Evolutionary conservation across 2,888 invertebrate genomes (phyloP).

Genomic region (Plagiodera versicolora): DNA sequence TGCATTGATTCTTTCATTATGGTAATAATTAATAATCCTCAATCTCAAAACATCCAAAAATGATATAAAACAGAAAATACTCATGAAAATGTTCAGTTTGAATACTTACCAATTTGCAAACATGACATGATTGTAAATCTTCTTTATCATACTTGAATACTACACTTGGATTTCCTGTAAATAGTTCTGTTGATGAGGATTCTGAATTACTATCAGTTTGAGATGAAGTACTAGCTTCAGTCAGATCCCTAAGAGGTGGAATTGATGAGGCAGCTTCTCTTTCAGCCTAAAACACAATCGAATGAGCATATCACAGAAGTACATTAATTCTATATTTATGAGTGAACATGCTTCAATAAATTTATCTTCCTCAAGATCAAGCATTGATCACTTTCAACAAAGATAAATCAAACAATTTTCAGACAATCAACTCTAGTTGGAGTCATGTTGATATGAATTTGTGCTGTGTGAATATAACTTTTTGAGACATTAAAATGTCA

Average conservation of each 20-base stretch:
- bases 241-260: constrained; percentile 44
- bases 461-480: no score
- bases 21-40: no score
- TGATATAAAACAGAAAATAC: background rate
- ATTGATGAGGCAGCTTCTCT: constrained; percentile 60
- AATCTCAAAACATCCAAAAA: no score
- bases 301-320: constrained; percentile 3
- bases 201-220: constrained; percentile 27
- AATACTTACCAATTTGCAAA: constrained; percentile 54
- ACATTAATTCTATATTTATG: no score
- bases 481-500: background rate
- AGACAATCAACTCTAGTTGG: no score
- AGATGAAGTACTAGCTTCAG: constrained; percentile 48
- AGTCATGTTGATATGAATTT: no score
- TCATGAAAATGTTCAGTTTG: background rate
- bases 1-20: no score
- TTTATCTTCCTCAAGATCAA: no score
- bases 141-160: constrained; percentile 41
- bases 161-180: constrained; percentile 27
- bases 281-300: constrained; percentile 55
- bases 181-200: constrained; percentile 22
- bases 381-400: no score
- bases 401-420: no score
- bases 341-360: no score
- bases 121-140: constrained; percentile 54